Base-by-base conservation (phyloP, 2,797 vertebrate genomes). In the Coregonus sp. region DNA sequence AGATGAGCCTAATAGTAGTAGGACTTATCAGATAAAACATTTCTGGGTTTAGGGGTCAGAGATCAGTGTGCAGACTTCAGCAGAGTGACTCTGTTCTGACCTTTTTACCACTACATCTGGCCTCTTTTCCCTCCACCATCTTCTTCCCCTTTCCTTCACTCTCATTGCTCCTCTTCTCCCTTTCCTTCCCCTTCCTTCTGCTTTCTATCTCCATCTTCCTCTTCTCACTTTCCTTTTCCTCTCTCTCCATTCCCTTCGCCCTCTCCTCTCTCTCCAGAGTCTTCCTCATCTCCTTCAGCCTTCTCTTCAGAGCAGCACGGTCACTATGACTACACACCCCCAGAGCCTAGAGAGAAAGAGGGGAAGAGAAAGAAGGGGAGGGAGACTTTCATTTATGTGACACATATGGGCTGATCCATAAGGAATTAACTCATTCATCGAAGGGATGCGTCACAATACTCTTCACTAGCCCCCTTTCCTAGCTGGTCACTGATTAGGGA, bases 211-310 rank as follows among this genome's bases (percentile, higher is more conserved):
- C 92, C 80, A 86, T 92, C 63, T 94, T 94, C 92, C 72, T 93
- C 95, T 78, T 94, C 94, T 74, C 86, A 69, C 78, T 90, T 31
- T 78, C 78, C 70, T 67, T 85, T 72, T 81, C 88, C 4, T 88
- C 91, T 67, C 63, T 94, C 84, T 92, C 94, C 82, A 89, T 94
- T 85, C 95, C 96, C 76, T 92, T 94, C 77, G 88, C 92, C 79
- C 93, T 92, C 75, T 93, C 95, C 80, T 91, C 76, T 89, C 95
- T 97, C 73, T 97, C 96, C 86, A 95, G 94, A 4, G 89, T 90
- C 89, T 94, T 97, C 85, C 90, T 96, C 84, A 97, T 96, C 88
- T 96, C 96, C 86, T 95, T 96, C 66, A 97, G 91, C 88, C 94
- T 96, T 86, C 95, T 97, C 92, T 96, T 96, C 80, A 97, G 94